Evolutionary conservation across 2,888 invertebrate genomes (phyloP), one percentile per base, ranked within the genome.

Genomic region (Cosmia trapezina): DNA sequence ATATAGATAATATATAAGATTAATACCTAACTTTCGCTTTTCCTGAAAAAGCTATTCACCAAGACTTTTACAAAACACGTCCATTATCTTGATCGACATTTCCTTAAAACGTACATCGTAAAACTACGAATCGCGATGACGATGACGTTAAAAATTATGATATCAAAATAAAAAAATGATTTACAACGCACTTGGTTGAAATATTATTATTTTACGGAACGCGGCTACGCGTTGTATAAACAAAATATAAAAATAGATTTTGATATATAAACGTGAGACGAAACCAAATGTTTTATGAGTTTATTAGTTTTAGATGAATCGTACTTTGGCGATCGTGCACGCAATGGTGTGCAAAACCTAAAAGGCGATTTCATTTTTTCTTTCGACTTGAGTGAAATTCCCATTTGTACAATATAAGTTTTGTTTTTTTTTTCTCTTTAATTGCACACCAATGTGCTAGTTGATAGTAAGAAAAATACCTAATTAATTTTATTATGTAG

Each of bases 221-320:
- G 33, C 64, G 28, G 62, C 47, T 54, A 43, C 33, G 47, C 56
- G 47, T 70, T 43, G 43, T 71, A 41, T 84, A 84, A 67, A 84
- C 80, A 76, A 19, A 49, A 62, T 73, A 33, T 70, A 70, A 69
- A 82, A 78, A 84, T 83, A 85, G 76, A 69, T 68, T 61, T 76
- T 73, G 64, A 49, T 63, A 72, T 63, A 72, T 76, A 68, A 78
- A 80, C 83, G 59, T 67, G 56, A 60, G 68, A 57, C 73, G 54
- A 57, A 59, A 59, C 65, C 53, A 70, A 74, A 60, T 51, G 57
- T 61, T 68, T 57, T 65, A 79, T 22, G 59, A 60, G 66, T 80
- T 81, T 83, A 78, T 76, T 83, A 76, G 64, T 77, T 77, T 75
- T 14, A 62, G 17, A 76, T 70, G 66, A 68, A 69, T 73, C 61